These are phyloP conservation scores for Pseudanteris insignis DNA, from an alignment of 2,888 invertebrate genomes.

Conservation along the genomic window DNA sequence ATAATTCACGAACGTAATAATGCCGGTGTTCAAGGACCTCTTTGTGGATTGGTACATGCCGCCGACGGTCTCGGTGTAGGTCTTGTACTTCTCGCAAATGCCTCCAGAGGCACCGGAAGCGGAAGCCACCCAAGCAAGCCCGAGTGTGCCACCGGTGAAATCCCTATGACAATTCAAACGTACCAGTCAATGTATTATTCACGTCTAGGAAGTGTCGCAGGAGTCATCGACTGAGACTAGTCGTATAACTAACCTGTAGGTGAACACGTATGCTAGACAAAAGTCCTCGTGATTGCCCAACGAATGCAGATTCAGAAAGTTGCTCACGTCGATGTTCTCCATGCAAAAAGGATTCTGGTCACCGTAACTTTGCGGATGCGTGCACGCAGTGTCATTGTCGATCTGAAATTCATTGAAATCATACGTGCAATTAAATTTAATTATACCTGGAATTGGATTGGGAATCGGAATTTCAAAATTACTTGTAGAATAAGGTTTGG, in stretches of 20 bases:
- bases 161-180: slow-evolving; percentile 71
- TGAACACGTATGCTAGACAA: slow-evolving; percentile 99
- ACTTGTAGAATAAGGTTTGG: too few relatives aligned
- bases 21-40: slow-evolving; percentile 96
- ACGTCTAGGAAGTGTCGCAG: slow-evolving; percentile 10
- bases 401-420: slow-evolving; percentile 74
- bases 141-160: slow-evolving; percentile 97
- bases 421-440: too few relatives aligned
- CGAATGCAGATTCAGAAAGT: slow-evolving; percentile 97
- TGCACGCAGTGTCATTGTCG: slow-evolving; percentile 86
- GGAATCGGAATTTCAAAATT: too few relatives aligned
- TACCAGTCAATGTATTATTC: slow-evolving; percentile 28
- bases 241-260: slow-evolving; percentile 70
- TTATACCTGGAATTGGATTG: background rate
- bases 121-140: slow-evolving; percentile 98
- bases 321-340: slow-evolving; percentile 98
- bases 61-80: slow-evolving; percentile 94
- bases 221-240: slow-evolving; percentile 8
- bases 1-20: slow-evolving; percentile 99
- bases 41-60: slow-evolving; percentile 94
- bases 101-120: slow-evolving; percentile 98
- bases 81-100: slow-evolving; percentile 97
- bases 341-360: slow-evolving; percentile 91
- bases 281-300: slow-evolving; percentile 97
- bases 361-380: slow-evolving; percentile 69